A percentile compares a stretch with the other conserved stretches of the same genome.
Conservation (phyloP, 2,888 invertebrate genomes). For the Nephrotoma appendiculata region DNA sequence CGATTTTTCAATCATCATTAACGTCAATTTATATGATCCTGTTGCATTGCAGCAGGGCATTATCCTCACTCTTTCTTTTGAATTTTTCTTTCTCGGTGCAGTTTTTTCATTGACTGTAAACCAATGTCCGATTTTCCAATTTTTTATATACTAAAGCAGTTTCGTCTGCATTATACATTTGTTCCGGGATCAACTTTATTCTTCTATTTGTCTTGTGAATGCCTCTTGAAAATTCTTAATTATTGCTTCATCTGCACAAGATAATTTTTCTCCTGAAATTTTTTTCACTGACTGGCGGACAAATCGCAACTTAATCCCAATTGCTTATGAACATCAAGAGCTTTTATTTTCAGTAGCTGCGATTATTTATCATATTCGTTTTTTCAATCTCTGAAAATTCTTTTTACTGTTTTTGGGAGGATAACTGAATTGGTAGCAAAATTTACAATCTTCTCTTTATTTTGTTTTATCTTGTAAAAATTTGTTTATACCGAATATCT, state of each 20-base stretch:
- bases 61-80: not conserved
- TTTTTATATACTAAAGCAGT: not conserved
- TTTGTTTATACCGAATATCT: too few species aligned
- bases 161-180: slow-evolving; percentile 2
- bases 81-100: not conserved
- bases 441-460: not conserved
- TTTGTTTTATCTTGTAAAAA: not conserved
- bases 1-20: too few species aligned
- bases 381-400: not conserved
- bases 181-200: not conserved
- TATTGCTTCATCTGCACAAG: not conserved
- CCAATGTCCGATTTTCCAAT: not conserved
- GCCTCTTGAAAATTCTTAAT: not conserved
- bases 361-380: not conserved
- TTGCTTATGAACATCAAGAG: too few species aligned
- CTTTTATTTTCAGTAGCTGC: not conserved
- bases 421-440: not conserved
- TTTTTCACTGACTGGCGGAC: not conserved
- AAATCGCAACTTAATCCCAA: too few species aligned
- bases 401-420: not conserved
- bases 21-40: not conserved
- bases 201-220: not conserved
- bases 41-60: slow-evolving; percentile 2
- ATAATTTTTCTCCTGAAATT: not conserved
- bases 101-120: not conserved